Evolutionary conservation across 1,140 invertebrate genomes (phyloP).

Genomic region (Coptotermes formosanus): DNA sequence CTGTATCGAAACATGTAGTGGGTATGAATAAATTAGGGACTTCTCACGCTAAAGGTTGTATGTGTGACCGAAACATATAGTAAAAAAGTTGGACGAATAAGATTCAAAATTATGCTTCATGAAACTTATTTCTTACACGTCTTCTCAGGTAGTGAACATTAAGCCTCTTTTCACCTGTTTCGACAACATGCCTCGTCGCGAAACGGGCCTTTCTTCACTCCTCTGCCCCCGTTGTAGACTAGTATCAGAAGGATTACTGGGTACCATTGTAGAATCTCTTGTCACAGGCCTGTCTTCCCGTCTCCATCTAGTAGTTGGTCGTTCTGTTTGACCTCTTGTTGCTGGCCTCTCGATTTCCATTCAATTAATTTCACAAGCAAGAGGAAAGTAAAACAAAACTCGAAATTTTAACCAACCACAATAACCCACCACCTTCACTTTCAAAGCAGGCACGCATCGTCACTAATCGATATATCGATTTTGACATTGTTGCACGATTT

Average conservation of each 20-base stretch:
- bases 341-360: slow-evolving; percentile 1
- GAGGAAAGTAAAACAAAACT: not conserved
- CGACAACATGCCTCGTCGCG: slow-evolving; percentile 18
- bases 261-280: not conserved
- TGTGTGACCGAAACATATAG: not conserved
- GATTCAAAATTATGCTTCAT: not conserved
- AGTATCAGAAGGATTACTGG: not conserved
- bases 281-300: not conserved
- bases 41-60: too few species aligned
- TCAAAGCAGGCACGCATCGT: too few species aligned
- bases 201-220: slow-evolving; percentile 18
- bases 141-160: not conserved
- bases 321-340: slow-evolving; percentile 15
- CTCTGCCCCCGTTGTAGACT: not conserved
- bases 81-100: not conserved
- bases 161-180: slow-evolving; percentile 18
- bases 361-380: not conserved
- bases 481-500: too few species aligned
- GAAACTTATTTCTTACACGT: not conserved
- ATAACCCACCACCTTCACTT: too few species aligned
- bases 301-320: not conserved
- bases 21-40: too few species aligned
- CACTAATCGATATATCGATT: too few species aligned
- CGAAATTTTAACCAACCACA: not conserved
- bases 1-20: too few species aligned